phyloP scores from a whole-genome alignment of 2,888 invertebrate species.

The Caradrina kadenii region DNA sequence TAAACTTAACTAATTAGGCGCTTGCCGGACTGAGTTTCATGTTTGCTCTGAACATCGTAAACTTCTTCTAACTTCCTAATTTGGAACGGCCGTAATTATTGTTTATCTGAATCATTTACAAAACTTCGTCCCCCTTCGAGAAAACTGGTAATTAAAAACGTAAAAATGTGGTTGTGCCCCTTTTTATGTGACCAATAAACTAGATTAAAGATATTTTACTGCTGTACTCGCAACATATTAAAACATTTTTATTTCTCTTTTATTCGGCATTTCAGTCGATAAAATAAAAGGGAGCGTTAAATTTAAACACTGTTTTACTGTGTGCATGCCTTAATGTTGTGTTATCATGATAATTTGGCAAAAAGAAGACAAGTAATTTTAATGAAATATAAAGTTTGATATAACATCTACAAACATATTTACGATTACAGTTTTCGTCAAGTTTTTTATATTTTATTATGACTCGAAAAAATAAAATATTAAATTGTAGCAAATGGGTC shows the following conservation, averaged over 20 bases:
- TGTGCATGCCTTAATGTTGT: not conserved
- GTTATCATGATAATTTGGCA: not conserved
- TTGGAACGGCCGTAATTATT: conserved; percentile 82
- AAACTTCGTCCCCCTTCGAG: conserved; percentile 67
- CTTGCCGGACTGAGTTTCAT: conserved; percentile 81
- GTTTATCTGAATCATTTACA: conserved; percentile 77
- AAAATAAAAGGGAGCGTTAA: conserved; percentile 8
- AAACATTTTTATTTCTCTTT: conserved; percentile 35
- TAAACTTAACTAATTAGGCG: conserved; percentile 87
- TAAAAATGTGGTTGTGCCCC: conserved; percentile 52
- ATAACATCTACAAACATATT: not conserved
- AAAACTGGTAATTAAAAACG: conserved; percentile 71
- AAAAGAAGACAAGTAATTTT: not conserved
- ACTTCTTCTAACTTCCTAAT: conserved; percentile 82
- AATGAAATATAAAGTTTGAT: not conserved
- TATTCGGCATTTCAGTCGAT: conserved; percentile 23
- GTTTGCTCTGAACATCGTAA: conserved; percentile 82
- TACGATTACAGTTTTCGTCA: not conserved
- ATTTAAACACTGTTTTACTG: conserved; percentile 10
- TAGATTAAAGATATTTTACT: conserved; percentile 55
- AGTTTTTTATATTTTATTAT: not conserved
- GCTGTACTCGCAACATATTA: conserved; percentile 34
- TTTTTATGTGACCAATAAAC: conserved; percentile 53
- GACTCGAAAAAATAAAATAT: not conserved
- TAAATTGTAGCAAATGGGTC: not conserved